Base-by-base conservation (phyloP, 2,113 vertebrate species). In the Lagopus muta region DNA sequence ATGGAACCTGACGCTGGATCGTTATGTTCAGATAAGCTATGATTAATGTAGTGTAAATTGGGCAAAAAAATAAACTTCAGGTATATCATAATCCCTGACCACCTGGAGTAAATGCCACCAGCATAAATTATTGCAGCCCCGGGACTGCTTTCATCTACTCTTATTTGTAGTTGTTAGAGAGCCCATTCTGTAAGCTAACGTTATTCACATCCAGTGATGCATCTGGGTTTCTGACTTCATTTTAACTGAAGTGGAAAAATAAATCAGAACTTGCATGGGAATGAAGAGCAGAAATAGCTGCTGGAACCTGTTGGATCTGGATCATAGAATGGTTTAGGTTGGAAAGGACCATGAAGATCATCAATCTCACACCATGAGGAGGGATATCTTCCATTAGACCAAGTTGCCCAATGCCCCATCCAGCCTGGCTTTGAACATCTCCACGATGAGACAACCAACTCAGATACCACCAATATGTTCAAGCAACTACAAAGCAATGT, bases 41-140 rank as follows among this genome's bases (percentile, higher is more conserved):
- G 10, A 90, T 75, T 75, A 90, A 88, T 60, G 19, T 48, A 75
- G 73, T 86, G 34, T 38, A 83, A 94, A 93, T 4, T 74, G 36
- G 48, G 32, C 34, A 36, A 40, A 88, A 86, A 79, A 5, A 32
- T 40, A 55, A 36, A 42, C 94, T 94, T 89, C 42, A 79, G 42
- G 38, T 81, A 42, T 20, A 74, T 88, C 64, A 78, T 81, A 81
- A 88, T 72, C 48, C 73, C n/a, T 24, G 11, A 5, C 19, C 40
- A 92, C 34, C 73, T 40, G 54, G 65, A 60, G 80, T 84, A 78
- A 95, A 86, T 90, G 79, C 88, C 80, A 84, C 61, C 61, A 58
- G 86, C 52, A 86, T 69, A 86, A 95, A 91, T 93, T 82, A 94
- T 86, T 79, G 84, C 52, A 69, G 76, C 66, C 61, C 72, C 86